phyloP scores from a whole-genome alignment of 2,888 invertebrate species.

The Cataglyphis livida region DNA sequence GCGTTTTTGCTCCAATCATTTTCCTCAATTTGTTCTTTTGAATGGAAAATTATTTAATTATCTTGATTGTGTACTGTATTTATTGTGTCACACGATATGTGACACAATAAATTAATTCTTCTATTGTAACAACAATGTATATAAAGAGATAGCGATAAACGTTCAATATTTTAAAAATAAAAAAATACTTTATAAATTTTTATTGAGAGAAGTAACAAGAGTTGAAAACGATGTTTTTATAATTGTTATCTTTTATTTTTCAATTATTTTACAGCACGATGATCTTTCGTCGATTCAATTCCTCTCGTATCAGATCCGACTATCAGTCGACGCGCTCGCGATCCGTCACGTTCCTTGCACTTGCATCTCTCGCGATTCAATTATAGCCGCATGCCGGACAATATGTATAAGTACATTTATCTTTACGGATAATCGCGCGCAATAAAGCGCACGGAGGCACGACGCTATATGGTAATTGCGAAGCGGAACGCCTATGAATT shows the following conservation, averaged over 20 bases:
- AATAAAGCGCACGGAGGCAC: conserved; percentile 49
- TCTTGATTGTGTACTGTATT: neutral
- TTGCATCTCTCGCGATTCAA: conserved; percentile 35
- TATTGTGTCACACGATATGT: neutral
- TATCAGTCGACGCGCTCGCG: neutral
- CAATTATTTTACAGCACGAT: neutral
- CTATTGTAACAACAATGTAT: neutral
- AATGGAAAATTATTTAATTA: neutral
- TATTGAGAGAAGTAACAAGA: neutral
- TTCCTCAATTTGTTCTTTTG: neutral
- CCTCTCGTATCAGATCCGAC: neutral
- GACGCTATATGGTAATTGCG: conserved; percentile 47
- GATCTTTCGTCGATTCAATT: neutral
- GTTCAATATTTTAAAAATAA: neutral
- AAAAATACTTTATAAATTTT: neutral
- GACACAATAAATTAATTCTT: neutral
- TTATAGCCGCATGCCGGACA: conserved; percentile 30
- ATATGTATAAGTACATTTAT: conserved; percentile 46
- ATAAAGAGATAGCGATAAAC: neutral
- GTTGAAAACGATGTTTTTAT: neutral
- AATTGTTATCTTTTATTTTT: neutral
- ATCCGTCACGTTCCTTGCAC: conserved; percentile 29
- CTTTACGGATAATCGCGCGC: conserved; percentile 46
- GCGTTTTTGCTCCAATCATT: neutral
- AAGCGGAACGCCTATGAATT: conserved; percentile 44